Percentiles rank a stretch among this genome's conserved stretches.
These are phyloP conservation scores for Chaetodon trifascialis DNA, from an alignment of 2,113 vertebrate species.

Conservation along the genomic window DNA sequence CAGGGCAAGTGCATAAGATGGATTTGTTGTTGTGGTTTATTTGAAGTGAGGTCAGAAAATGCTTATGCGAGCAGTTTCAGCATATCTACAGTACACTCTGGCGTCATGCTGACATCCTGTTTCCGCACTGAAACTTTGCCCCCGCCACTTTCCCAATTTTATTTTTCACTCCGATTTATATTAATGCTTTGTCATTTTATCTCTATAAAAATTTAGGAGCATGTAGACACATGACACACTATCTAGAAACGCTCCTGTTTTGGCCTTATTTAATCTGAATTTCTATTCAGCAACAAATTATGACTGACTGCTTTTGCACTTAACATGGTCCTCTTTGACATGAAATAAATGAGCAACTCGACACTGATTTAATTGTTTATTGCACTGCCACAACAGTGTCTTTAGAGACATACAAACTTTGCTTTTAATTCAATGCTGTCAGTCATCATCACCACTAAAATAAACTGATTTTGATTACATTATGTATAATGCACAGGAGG, in stretches of 20 bases:
- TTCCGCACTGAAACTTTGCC: not conserved
- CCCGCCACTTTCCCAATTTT: not conserved
- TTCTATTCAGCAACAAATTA: not conserved
- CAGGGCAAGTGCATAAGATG: not conserved
- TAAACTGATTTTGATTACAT: slow-evolving; percentile 52
- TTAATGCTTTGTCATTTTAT: not conserved
- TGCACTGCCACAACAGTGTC: not conserved
- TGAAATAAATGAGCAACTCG: not conserved
- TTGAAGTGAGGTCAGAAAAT: slow-evolving; percentile 1
- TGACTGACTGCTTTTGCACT: not conserved
- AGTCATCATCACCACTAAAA: slow-evolving; percentile 41
- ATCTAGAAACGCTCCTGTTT: not conserved
- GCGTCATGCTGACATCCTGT: not conserved
- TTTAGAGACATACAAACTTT: slow-evolving; percentile 1
- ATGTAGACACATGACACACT: not conserved
- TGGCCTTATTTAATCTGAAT: not conserved
- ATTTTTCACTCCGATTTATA: not conserved
- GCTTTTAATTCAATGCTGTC: slow-evolving; percentile 18
- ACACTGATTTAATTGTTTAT: slow-evolving; percentile 18
- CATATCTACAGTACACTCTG: not conserved
- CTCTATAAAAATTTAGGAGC: not conserved
- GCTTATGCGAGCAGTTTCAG: not conserved
- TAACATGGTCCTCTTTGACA: not conserved
- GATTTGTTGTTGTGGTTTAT: not conserved
- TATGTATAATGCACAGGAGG: slow-evolving; percentile 58